Conservation (phyloP, 2,113 vertebrate genomes). For the Thunnus thynnus region DNA sequence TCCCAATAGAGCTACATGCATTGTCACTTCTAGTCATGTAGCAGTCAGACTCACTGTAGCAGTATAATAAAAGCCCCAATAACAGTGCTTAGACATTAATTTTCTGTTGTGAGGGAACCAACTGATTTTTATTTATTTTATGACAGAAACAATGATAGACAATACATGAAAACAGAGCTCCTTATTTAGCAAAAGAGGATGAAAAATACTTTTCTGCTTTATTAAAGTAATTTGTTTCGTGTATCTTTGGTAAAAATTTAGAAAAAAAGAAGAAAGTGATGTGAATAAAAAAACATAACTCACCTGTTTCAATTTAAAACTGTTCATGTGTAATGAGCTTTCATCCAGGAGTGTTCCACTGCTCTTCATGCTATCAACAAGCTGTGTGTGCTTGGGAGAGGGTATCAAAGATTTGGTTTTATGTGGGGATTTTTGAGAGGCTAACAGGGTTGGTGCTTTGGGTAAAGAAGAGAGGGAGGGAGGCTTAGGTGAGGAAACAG, state of each 20-base stretch:
- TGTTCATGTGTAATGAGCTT: conserved; percentile 82
- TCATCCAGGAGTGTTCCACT: conserved; percentile 89
- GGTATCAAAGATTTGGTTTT: conserved; percentile 86
- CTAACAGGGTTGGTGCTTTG: conserved; percentile 86
- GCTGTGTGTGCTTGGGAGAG: conserved; percentile 76
- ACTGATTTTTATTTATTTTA: conserved; percentile 44
- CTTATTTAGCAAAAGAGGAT: neutral
- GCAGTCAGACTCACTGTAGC: conserved; percentile 39
- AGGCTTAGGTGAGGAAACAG: conserved; percentile 82
- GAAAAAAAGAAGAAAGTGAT: neutral
- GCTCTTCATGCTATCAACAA: conserved; percentile 86
- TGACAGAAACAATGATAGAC: conserved; percentile 51
- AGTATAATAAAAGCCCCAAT: conserved; percentile 55
- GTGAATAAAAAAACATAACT: conserved; percentile 57
- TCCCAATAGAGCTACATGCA: conserved; percentile 61
- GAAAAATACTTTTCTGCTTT: neutral
- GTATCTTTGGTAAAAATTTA: neutral
- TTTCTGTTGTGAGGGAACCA: conserved; percentile 32
- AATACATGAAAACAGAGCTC: conserved; percentile 18
- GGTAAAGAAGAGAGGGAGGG: conserved; percentile 83
- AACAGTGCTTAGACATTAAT: conserved; percentile 49
- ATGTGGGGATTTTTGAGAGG: conserved; percentile 85
- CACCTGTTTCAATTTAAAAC: conserved; percentile 89
- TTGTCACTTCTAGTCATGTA: conserved; percentile 68
- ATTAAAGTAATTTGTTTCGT: neutral